Conservation (phyloP, 2,888 invertebrate species). For the Danaus chrysippus region DNA sequence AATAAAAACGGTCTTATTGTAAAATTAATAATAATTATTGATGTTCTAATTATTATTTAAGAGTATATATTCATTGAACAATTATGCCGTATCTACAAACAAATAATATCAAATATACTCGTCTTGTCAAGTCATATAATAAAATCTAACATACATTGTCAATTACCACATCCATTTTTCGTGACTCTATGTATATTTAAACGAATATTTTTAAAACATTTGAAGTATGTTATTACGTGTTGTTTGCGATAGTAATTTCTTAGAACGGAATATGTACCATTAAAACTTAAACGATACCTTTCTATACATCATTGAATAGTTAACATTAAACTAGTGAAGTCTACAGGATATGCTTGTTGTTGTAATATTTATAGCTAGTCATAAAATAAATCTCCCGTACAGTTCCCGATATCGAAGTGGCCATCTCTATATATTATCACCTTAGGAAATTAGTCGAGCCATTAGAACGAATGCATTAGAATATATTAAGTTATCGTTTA, state of each 20-base stretch:
- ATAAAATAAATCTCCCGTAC: too few species aligned
- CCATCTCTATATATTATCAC: neutral
- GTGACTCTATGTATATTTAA: neutral
- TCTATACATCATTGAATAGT: neutral
- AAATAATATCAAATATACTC: too few species aligned
- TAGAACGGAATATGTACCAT: neutral
- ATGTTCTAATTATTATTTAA: too few species aligned
- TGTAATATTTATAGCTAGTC: too few species aligned
- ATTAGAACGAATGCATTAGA: slow-evolving; percentile 34
- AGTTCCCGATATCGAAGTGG: too few species aligned
- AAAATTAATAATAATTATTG: too few species aligned
- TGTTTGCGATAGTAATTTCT: neutral
- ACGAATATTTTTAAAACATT: neutral
- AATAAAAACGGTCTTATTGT: neutral
- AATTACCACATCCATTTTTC: neutral
- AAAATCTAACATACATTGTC: neutral
- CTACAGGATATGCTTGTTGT: too few species aligned
- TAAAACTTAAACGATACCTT: neutral
- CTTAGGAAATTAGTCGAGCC: slow-evolving; percentile 24
- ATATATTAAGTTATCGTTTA: slow-evolving; percentile 34
- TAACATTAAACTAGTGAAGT: too few species aligned
- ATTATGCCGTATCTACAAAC: too few species aligned
- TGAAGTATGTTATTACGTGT: neutral
- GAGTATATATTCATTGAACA: too few species aligned
- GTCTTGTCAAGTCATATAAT: too few species aligned